Base-by-base conservation (phyloP, 2,113 vertebrate genomes). In the Mobula birostris region DNA sequence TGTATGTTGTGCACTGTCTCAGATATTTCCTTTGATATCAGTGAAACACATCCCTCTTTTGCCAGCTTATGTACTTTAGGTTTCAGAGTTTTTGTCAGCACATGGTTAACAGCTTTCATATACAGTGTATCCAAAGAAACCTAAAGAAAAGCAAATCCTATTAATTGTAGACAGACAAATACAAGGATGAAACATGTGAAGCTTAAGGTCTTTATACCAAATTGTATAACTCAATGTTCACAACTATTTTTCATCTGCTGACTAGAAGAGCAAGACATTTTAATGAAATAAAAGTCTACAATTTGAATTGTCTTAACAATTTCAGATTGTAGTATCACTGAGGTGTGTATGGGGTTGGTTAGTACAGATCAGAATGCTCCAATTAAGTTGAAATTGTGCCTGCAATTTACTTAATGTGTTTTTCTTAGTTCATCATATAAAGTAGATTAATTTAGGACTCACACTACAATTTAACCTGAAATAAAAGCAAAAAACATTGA, bases 91-190 rank as follows among this genome's bases (percentile, higher is more conserved):
- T 97, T 98, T 94, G 99, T 97, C 96, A 99, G 99, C 93, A 98
- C 95, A 0, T 98, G 97, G 85, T 97, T 98, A 32, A 97, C 98
- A 0, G 98, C 97, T 7, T 97, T 97, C 97, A 99, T 97, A 93
- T 99, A 97, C 5, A 99, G 96, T 29, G 98, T 98, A 94, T 99
- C 98, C 94, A 98, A 95, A 70, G 97, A 98, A 95, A 98, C 97
- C 99, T 99, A 80, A 63, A 94, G 7, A n/a, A 66, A 77, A 80
- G 40, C 4, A 68, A 83, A 11, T 40, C 12, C 11, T 14, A 94
- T 63, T 79, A 66, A 66, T 6, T 29, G 32, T 21, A 93, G 36
- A 56, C 56, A 87, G 80, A 83, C 32, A 92, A 36, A 58, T 4
- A 24, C 82, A 58, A 58, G 11, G 48, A 27, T 85, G 48, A 90